Conservation (phyloP, 2,113 vertebrate species). For the Paraplagusia blochii region DNA sequence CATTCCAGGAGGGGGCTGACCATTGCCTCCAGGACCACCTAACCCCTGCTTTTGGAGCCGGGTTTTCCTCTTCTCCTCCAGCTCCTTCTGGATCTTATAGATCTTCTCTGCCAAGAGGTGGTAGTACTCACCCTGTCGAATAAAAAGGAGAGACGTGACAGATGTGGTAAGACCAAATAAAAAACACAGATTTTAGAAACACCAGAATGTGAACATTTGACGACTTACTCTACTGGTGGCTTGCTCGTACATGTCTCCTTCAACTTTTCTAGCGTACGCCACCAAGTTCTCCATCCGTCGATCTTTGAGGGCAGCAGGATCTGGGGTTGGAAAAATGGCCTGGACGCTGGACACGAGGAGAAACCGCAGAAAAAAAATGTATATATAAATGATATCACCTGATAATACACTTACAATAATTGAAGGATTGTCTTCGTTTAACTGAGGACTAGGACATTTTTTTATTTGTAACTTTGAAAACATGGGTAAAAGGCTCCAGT, state of each 20-base stretch:
- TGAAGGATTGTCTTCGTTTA: no score
- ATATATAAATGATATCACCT: neutral
- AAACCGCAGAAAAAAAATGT: neutral
- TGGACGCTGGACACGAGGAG: constrained; percentile 80
- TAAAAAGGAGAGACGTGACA: neutral
- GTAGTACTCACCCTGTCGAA: constrained; percentile 90
- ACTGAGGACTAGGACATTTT: no score
- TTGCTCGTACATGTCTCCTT: constrained; percentile 98
- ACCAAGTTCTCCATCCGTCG: constrained; percentile 97
- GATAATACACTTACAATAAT: no score
- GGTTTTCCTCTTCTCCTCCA: constrained; percentile 93
- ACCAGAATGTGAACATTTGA: no score
- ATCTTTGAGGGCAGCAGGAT: constrained; percentile 95
- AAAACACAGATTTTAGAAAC: no score
- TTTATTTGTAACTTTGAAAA: no score
- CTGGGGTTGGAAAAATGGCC: constrained; percentile 98
- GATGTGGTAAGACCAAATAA: neutral
- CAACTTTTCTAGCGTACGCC: constrained; percentile 95
- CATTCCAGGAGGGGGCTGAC: constrained; percentile 76
- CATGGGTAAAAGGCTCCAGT: no score
- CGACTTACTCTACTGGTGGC: constrained; percentile 91
- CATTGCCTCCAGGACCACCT: constrained; percentile 73
- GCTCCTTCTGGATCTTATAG: constrained; percentile 96
- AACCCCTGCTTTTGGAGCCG: constrained; percentile 92
- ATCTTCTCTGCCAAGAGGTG: constrained; percentile 95